phyloP scores from a whole-genome alignment of 2,888 invertebrate genomes.

The Drosophila mimica region DNA sequence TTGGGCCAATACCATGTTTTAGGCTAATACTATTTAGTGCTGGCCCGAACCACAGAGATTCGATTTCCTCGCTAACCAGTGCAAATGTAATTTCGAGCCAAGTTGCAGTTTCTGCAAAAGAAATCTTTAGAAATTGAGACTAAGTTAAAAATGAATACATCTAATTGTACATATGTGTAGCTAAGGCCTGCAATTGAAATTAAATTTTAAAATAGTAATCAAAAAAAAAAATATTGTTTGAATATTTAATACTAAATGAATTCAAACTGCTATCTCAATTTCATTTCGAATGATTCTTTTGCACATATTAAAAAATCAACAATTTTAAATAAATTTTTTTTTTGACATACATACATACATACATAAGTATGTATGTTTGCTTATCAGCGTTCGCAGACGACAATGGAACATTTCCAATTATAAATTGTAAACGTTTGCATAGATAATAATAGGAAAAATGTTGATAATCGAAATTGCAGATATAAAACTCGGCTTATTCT shows the following conservation, averaged over 20 bases:
- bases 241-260: conserved; percentile 18
- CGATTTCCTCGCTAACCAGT: conserved; percentile 7
- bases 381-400: neutral
- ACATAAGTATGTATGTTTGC: neutral
- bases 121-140: conserved; percentile 22
- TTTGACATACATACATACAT: neutral
- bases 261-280: conserved; percentile 23
- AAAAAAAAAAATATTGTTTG: conserved; percentile 10
- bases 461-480: conserved; percentile 17
- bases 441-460: conserved; percentile 18
- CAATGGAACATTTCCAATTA: conserved; percentile 32
- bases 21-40: conserved; percentile 72
- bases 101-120: conserved; percentile 34
- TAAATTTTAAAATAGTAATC: conserved; percentile 19
- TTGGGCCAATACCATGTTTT: conserved; percentile 63
- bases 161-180: neutral
- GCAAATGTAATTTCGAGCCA: conserved; percentile 65
- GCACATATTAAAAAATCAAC: neutral
- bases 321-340: neutral
- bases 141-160: neutral
- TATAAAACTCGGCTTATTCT: neutral
- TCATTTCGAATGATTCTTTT: conserved; percentile 24
- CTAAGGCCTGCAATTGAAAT: conserved; percentile 5
- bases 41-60: conserved; percentile 21
- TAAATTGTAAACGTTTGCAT: conserved; percentile 36